Base-by-base conservation (phyloP, 2,888 invertebrate genomes). In the Sinhomidia bicolor region DNA sequence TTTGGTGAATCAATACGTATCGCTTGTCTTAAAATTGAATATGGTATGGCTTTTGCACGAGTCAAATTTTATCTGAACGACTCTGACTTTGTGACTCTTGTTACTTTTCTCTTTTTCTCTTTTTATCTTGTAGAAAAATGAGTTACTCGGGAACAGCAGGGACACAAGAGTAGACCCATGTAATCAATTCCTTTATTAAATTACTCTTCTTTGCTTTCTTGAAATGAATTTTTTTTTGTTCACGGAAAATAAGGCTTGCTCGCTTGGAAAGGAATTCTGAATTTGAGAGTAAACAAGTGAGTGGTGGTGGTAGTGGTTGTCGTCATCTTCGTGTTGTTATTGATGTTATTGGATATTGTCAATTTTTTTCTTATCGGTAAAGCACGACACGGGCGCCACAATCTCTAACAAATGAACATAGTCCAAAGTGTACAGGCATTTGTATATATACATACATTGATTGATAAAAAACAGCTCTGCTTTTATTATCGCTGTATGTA, bases 221-320 rank as follows among this genome's bases (percentile, higher is more conserved):
- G 17, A 68, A 41, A 41, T 62, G 14, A 12, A n/a, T n/a, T n/a
- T 10, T 60, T 54, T 32, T 29, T 68, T 68, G 68, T 68, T 68
- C 36, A 7, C 9, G 36, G 29, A 3, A 32, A 29, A 7, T 36
- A 29, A n/a, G n/a, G 60, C 10, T 29, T 12, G 32, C 68, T 65
- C 47, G 41, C n/a, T 71, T 5, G 14, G 9, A 9, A 71, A 14
- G 2, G 36, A 32, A 68, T 68, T 44, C 47, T 14, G 23, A 12
- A 44, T 65, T 71, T 44, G 71, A 71, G 71, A 44, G 71, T 71
- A 71, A 71, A 44, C 44, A 71, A 44, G 71, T 44, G 71, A n/a
- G 0, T 17, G 36, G 4, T 17, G 26, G 62, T 62, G 10, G 62
- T 14, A 5, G 17, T 60, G 60, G n/a, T n/a, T n/a, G n/a, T n/a